Evolutionary conservation across 2,797 vertebrate genomes (phyloP).

Genomic region (Chlorospingus flavigularis): DNA sequence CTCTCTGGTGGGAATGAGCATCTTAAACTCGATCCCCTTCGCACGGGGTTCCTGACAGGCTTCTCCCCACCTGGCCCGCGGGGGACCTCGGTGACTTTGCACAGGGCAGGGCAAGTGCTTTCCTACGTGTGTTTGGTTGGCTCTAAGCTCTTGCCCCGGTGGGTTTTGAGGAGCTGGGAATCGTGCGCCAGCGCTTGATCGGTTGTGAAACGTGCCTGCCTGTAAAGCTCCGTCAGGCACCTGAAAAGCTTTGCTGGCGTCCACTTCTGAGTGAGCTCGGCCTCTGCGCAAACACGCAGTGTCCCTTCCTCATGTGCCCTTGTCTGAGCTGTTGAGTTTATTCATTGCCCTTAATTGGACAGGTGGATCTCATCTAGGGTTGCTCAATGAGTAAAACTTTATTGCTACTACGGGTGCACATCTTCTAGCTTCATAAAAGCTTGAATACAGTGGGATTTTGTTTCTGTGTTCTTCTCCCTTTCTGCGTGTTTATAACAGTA

Average conservation of each 20-base stretch:
- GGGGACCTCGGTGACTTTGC: accelerated
- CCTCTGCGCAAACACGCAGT: not conserved
- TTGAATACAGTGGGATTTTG: not conserved
- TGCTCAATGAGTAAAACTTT: accelerated
- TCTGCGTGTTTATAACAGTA: not conserved
- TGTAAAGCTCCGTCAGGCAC: not conserved
- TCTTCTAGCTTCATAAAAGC: not conserved
- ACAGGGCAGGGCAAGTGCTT: accelerated
- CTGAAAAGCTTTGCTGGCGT: not conserved
- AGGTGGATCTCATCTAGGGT: not conserved
- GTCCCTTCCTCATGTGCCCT: not conserved
- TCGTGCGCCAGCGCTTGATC: accelerated
- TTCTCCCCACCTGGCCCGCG: accelerated
- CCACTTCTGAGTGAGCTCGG: accelerated
- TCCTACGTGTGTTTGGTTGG: accelerated
- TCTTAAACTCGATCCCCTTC: accelerated
- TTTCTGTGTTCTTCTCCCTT: not conserved
- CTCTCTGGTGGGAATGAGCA: accelerated
- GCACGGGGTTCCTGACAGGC: accelerated
- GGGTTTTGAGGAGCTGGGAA: not conserved
- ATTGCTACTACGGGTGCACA: accelerated
- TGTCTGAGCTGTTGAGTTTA: not conserved
- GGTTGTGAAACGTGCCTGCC: accelerated
- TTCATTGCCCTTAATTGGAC: not conserved
- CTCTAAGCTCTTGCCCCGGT: accelerated